phyloP scores from a whole-genome alignment of 2,113 vertebrate species.

The Morone chrysops region DNA sequence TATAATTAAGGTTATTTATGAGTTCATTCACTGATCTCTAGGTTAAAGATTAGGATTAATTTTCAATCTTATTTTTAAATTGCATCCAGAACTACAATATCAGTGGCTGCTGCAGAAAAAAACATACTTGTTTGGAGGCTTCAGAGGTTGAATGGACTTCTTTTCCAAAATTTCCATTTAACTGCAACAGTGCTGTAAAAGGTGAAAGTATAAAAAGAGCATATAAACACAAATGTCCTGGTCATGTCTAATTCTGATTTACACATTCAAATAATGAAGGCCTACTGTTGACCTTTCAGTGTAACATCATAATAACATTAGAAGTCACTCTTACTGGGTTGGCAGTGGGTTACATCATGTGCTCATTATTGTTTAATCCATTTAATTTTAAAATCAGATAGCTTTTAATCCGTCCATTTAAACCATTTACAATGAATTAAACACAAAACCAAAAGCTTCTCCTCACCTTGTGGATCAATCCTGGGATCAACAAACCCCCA shows the following conservation, averaged over 20 bases:
- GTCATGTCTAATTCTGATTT: neutral
- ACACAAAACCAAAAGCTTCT: neutral
- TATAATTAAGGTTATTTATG: too few species aligned
- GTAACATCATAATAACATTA: neutral
- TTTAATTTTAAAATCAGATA: neutral
- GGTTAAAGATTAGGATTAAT: too few species aligned
- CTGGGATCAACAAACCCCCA: slow-evolving; percentile 89
- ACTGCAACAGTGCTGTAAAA: slow-evolving; percentile 90
- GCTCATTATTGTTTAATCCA: neutral
- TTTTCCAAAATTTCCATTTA: slow-evolving; percentile 90
- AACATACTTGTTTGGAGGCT: slow-evolving; percentile 91
- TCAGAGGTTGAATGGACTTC: slow-evolving; percentile 90
- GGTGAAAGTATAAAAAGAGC: slow-evolving; percentile 68
- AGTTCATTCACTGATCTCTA: too few species aligned
- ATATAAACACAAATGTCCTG: neutral
- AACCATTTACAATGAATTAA: neutral
- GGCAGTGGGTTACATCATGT: neutral
- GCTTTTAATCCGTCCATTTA: neutral
- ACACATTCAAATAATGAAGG: neutral
- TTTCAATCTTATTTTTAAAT: neutral
- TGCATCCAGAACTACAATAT: slow-evolving; percentile 1
- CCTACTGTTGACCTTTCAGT: neutral
- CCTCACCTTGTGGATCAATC: slow-evolving; percentile 91
- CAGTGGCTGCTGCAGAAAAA: neutral
- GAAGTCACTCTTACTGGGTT: neutral